phyloP scores from a whole-genome alignment of 2,888 invertebrate genomes.

The Chrysolina haemoptera region DNA sequence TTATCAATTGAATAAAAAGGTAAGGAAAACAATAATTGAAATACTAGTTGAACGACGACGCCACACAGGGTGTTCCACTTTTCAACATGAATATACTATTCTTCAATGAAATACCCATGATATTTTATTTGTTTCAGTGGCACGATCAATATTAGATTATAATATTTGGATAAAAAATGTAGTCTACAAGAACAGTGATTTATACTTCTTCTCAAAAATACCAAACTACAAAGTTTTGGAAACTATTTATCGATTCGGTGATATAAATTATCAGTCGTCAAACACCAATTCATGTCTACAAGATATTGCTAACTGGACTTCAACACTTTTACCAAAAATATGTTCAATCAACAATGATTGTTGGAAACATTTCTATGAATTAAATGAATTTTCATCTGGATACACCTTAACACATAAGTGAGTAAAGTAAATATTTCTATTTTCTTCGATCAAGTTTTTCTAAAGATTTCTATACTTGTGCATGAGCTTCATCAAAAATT shows the following conservation, averaged over 20 bases:
- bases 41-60: too few relatives aligned
- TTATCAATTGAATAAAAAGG: too few relatives aligned
- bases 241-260: constrained; percentile 37
- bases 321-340: constrained; percentile 27
- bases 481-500: too few relatives aligned
- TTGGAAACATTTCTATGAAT: constrained; percentile 49
- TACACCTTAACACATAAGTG: constrained; percentile 56
- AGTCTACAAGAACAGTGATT: constrained; percentile 45
- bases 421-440: constrained; percentile 16
- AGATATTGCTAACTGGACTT: constrained; percentile 48
- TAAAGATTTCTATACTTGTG: too few relatives aligned
- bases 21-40: too few relatives aligned
- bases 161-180: constrained; percentile 55
- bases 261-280: constrained; percentile 21
- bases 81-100: too few relatives aligned
- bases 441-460: too few relatives aligned
- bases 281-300: constrained; percentile 52
- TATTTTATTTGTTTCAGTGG: constrained; percentile 45
- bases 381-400: constrained; percentile 41
- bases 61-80: too few relatives aligned
- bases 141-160: constrained; percentile 46
- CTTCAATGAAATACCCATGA: too few relatives aligned
- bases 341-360: constrained; percentile 48
- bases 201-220: constrained; percentile 30
- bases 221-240: constrained; percentile 30